Conservation (phyloP, 2,888 invertebrate species). For the Amiota communis region DNA sequence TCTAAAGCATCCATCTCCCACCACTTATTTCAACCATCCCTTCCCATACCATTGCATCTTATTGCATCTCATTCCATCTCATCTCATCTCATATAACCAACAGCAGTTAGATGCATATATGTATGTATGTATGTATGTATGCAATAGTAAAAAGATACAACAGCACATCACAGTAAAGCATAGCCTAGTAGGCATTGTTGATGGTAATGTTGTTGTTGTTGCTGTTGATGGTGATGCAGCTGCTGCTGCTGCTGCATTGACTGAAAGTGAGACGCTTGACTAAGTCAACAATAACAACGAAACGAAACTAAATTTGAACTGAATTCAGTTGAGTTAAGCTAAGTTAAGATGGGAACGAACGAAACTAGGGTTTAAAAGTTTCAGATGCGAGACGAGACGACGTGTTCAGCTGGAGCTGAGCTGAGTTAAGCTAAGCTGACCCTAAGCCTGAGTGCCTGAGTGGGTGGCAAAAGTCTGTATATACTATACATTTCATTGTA, state of each 20-base stretch:
- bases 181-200: too few species aligned
- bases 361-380: too few species aligned
- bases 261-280: slow-evolving; percentile 2
- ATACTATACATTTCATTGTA: background rate
- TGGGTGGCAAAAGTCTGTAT: background rate
- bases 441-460: slow-evolving; percentile 7
- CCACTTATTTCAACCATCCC: too few species aligned
- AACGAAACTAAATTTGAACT: background rate
- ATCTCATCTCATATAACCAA: background rate
- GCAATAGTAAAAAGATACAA: background rate
- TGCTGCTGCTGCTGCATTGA: background rate
- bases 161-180: background rate
- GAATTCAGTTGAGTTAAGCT: background rate
- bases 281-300: background rate
- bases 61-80: too few species aligned
- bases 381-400: too few species aligned
- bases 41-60: too few species aligned
- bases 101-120: too few species aligned
- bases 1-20: background rate
- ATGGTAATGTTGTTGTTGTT: too few species aligned
- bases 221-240: background rate
- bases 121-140: too few species aligned
- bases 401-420: background rate
- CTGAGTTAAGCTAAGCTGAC: background rate
- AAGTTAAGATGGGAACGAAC: background rate